phyloP scores from a whole-genome alignment of 2,113 vertebrate genomes.

The Ciconia maguari region DNA sequence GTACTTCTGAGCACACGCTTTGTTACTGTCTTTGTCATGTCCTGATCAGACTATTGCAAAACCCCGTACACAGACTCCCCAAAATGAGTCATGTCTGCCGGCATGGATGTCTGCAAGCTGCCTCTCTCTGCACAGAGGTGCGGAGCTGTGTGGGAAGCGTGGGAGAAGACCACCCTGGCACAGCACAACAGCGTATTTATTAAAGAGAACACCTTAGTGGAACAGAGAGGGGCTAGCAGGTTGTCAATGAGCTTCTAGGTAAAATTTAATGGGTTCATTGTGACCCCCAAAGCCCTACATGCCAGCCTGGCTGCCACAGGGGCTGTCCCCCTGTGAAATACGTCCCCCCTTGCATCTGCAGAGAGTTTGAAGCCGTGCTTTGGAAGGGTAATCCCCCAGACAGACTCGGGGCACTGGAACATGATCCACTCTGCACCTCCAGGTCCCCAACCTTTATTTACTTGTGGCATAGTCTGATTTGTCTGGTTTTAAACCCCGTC shows the following conservation, averaged over 20 bases:
- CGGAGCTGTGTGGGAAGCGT: rapidly evolving
- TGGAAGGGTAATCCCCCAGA: background rate
- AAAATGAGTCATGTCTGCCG: slow-evolving; percentile 15
- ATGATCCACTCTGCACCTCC: rapidly evolving
- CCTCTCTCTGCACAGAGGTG: background rate
- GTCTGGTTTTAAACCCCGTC: background rate
- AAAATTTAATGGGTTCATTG: background rate
- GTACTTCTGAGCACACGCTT: background rate
- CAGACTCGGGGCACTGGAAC: background rate
- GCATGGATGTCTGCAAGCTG: background rate
- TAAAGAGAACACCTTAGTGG: background rate
- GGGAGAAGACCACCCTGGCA: background rate
- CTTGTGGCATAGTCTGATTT: background rate
- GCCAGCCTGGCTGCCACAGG: background rate
- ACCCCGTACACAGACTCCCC: background rate
- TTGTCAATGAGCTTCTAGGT: background rate
- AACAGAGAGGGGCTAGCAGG: background rate
- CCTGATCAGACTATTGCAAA: slow-evolving; percentile 45
- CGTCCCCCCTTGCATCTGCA: rapidly evolving
- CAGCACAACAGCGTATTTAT: background rate
- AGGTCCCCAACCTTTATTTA: rapidly evolving
- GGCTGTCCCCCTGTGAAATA: background rate
- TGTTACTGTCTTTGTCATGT: background rate
- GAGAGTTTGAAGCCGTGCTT: background rate
- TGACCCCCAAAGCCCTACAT: background rate